Conservation (phyloP, 2,797 vertebrate genomes). For the Danio tinwini region DNA sequence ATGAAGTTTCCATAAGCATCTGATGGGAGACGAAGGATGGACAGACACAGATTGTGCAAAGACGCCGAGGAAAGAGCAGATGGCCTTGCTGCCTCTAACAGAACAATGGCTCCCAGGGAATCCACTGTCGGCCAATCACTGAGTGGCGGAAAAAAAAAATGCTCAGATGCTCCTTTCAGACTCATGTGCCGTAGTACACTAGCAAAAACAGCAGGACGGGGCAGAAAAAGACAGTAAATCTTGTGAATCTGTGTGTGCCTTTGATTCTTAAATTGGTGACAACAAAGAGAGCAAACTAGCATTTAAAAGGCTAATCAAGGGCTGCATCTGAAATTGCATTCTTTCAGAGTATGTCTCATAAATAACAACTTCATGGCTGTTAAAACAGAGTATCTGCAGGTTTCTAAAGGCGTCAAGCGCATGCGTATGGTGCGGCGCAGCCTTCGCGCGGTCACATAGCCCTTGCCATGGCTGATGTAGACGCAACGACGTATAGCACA, state of each 20-base stretch:
- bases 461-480: too few relatives aligned
- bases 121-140: conserved; percentile 43
- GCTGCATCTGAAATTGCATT: too few relatives aligned
- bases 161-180: conserved; percentile 50
- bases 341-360: too few relatives aligned
- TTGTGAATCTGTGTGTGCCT: neutral
- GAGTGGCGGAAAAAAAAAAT: conserved; percentile 26
- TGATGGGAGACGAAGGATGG: neutral
- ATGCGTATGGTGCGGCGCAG: too few relatives aligned
- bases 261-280: conserved; percentile 24
- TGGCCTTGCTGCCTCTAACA: conserved; percentile 56
- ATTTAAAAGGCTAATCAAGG: conserved; percentile 15
- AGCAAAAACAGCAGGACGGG: conserved; percentile 16
- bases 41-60: conserved; percentile 35
- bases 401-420: too few relatives aligned
- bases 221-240: neutral
- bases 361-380: too few relatives aligned
- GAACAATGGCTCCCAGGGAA: conserved; percentile 58
- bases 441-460: too few relatives aligned
- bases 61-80: conserved; percentile 54
- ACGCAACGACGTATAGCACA: too few relatives aligned
- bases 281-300: conserved; percentile 25
- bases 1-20: conserved; percentile 20
- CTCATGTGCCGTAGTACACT: conserved; percentile 27
- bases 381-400: too few relatives aligned